These are phyloP conservation scores for Paralinhomoeus sp. DNA, from an alignment of 2,888 invertebrate genomes.

Conservation along the genomic window DNA sequence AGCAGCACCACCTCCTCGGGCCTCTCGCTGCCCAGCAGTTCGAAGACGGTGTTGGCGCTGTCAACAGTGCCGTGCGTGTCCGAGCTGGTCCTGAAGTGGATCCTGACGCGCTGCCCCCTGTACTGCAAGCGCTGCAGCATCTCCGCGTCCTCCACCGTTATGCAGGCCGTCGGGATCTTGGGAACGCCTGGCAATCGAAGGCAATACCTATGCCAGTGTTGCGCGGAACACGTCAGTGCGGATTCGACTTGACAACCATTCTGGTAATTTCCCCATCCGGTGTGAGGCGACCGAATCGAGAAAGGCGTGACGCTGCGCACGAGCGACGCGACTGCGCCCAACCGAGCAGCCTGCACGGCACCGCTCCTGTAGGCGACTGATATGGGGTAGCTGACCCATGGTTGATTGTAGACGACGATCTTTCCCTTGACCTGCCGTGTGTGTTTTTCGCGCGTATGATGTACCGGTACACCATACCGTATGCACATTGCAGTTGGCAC, in stretches of 20 bases:
- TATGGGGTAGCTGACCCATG: conserved; percentile 14
- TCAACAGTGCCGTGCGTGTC: conserved; percentile 18
- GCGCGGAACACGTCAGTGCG: no score
- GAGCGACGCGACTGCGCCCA: conserved; percentile 26
- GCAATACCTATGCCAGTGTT: no score
- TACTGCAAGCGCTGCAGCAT: conserved; percentile 25
- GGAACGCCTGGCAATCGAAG: no score
- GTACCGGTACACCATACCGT: no score
- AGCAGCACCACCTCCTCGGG: conserved; percentile 24
- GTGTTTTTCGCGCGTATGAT: no score
- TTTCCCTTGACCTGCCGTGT: conserved; percentile 25
- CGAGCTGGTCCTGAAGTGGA: conserved; percentile 18
- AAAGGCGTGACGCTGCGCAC: conserved; percentile 26
- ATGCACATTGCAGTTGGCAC: no score
- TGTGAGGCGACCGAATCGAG: conserved; percentile 28
- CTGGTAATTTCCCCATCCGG: conserved; percentile 21
- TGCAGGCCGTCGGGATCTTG: conserved; percentile 14
- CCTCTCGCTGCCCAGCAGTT: conserved; percentile 31
- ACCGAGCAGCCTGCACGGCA: conserved; percentile 18
- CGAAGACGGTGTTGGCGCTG: conserved; percentile 50
- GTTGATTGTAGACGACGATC: conserved; percentile 27
- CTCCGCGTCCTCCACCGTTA: conserved; percentile 29
- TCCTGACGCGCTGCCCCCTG: conserved; percentile 14
- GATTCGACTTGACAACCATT: no score
- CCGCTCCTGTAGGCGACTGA: conserved; percentile 21